phyloP scores from a whole-genome alignment of 2,797 vertebrate genomes.

The Nyctalus aviator region DNA sequence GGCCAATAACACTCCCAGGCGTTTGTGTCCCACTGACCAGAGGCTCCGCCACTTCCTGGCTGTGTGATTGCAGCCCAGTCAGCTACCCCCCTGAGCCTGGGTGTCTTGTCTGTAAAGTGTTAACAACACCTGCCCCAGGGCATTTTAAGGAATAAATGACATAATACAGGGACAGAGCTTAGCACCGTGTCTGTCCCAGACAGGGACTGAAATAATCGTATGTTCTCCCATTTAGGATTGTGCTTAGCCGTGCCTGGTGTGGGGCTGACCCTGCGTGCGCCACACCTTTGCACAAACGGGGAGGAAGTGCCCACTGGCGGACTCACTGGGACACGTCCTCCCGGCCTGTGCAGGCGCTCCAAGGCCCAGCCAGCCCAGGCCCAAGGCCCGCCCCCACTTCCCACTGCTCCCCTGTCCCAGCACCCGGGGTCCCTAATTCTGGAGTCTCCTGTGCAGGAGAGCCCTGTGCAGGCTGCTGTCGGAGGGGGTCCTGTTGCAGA shows the following conservation, averaged over 20 bases:
- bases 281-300: neutral
- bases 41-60: neutral
- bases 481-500: no score
- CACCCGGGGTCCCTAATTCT: neutral
- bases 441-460: neutral
- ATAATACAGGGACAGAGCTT: neutral
- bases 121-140: no score
- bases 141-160: neutral
- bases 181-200: no score
- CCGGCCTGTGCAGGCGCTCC: neutral
- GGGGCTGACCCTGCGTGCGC: neutral
- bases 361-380: rapidly evolving
- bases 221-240: neutral
- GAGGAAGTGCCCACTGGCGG: neutral
- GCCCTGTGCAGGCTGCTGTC: neutral
- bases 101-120: neutral
- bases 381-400: neutral
- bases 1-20: neutral
- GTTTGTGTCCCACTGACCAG: neutral
- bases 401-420: neutral
- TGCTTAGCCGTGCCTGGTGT: neutral
- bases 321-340: neutral
- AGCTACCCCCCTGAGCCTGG: neutral
- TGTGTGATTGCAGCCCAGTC: neutral
- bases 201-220: neutral